Percentiles rank a stretch among this genome's conserved stretches.
These are phyloP conservation scores for Oophaga pumilio DNA, from an alignment of 2,113 vertebrate genomes.

Conservation along the genomic window DNA sequence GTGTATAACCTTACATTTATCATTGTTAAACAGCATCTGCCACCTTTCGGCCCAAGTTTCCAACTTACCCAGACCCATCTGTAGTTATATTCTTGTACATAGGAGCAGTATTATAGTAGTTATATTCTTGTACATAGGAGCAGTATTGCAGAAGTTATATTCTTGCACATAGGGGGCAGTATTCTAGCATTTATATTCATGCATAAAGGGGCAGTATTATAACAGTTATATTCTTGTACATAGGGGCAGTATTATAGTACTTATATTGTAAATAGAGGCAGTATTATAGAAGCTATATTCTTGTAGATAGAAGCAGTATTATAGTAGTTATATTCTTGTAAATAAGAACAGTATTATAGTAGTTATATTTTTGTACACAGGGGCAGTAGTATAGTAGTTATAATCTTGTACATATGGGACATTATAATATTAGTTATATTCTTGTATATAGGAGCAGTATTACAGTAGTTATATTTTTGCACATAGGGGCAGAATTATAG, in stretches of 20 bases:
- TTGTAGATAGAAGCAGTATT: not conserved
- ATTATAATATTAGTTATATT: not conserved
- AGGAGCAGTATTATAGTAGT: constrained; percentile 5
- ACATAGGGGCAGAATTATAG: not conserved
- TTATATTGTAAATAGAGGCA: not conserved
- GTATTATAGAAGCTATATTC: not conserved
- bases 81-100: not conserved
- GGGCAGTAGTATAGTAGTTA: not conserved
- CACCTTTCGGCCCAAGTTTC: no score
- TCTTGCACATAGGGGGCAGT: no score
- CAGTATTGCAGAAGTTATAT: not conserved
- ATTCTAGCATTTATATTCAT: not conserved
- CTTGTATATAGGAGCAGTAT: not conserved
- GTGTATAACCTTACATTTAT: no score
- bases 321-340: not conserved
- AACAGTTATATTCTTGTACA: not conserved
- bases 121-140: not conserved
- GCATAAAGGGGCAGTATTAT: not conserved
- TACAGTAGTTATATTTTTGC: not conserved
- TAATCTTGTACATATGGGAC: not conserved
- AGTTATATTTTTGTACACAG: not conserved
- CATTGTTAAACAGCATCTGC: no score
- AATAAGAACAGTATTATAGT: not conserved
- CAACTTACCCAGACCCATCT: no score
- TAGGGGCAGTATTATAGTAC: not conserved